Conservation (phyloP, 1,140 invertebrate species). For the Lepidotrigona ventralis region DNA sequence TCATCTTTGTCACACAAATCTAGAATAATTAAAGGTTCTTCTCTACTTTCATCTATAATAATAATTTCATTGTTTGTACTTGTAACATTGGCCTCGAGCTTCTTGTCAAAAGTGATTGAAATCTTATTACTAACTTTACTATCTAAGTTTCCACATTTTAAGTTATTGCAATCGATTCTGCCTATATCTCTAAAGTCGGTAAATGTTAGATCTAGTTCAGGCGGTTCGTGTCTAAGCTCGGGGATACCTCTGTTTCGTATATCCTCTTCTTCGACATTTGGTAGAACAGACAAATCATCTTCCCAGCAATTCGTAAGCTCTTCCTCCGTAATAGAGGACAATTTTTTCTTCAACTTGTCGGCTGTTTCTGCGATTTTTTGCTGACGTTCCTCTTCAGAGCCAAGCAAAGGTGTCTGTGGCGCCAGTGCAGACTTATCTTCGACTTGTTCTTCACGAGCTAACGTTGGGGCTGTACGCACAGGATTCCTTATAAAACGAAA, state of each 20-base stretch:
- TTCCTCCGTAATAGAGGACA: conserved; percentile 66
- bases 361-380: conserved; percentile 75
- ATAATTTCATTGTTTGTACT: conserved; percentile 21
- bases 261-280: conserved; percentile 26
- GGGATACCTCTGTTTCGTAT: conserved; percentile 51
- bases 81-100: not conserved
- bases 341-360: conserved; percentile 73
- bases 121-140: not conserved
- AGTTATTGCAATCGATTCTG: conserved; percentile 65
- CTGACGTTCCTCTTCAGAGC: conserved; percentile 76
- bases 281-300: conserved; percentile 57
- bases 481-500: conserved; percentile 2
- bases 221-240: conserved; percentile 65
- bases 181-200: conserved; percentile 73
- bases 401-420: conserved; percentile 63
- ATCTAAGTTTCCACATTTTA: conserved; percentile 22
- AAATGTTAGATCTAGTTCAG: conserved; percentile 67
- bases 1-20: not conserved
- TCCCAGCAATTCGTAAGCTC: conserved; percentile 69
- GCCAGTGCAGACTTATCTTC: not conserved
- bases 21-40: not conserved
- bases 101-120: not conserved
- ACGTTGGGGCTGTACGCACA: not conserved
- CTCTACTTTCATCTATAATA: conserved; percentile 14
- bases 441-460: not conserved